Evolutionary conservation across 2,888 invertebrate genomes (phyloP), one percentile per base, ranked within the genome.

Genomic region (Melanotus villosus): DNA sequence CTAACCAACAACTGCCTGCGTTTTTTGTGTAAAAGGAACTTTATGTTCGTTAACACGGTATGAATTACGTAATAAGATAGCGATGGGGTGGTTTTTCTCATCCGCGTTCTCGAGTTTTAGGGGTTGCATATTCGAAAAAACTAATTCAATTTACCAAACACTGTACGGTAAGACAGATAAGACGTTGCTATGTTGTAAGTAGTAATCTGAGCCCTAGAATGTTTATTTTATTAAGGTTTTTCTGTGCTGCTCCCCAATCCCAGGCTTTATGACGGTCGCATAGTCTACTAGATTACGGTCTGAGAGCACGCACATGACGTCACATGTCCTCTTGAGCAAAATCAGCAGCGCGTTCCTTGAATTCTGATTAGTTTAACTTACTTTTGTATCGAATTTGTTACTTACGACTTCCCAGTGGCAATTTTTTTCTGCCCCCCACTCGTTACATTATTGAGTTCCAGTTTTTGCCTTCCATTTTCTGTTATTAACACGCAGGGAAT

Each of bases 251-350:
- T 67, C 60, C 65, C 62, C 67, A 58, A 62, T 65, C 68, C 68
- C 52, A 32, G 68, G 65, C 71, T 73, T 73, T 73, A 73, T 73
- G 70, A 68, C 73, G 71, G 73, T 73, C 73, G 68, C 73, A 70
- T 68, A 73, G 68, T 68, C 70, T 73, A 68, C 54, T 73, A 69
- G 71, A 71, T 73, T 73, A 73, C 69, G 68, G 41, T 59, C 66
- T 69, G 71, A 70, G 65, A 73, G 71, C 73, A 71, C 71, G 71
- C 69, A 69, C 69, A 59, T 68, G 73, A 68, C 73, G 71, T 73
- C 73, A 73, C 69, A 69, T 71, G 73, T 73, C 71, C 71, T 68
- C 71, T 69, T 62, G 71, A 67, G 67, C 66, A 71, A 73, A 73
- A 73, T 71, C 71, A 69, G 70, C 58, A 71, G 52, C 64, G 69